A percentile compares a stretch with the other conserved stretches of the same genome.
These are phyloP conservation scores for Elephantulus edwardii DNA, from an alignment of 2,113 vertebrate species.

Conservation along the genomic window DNA sequence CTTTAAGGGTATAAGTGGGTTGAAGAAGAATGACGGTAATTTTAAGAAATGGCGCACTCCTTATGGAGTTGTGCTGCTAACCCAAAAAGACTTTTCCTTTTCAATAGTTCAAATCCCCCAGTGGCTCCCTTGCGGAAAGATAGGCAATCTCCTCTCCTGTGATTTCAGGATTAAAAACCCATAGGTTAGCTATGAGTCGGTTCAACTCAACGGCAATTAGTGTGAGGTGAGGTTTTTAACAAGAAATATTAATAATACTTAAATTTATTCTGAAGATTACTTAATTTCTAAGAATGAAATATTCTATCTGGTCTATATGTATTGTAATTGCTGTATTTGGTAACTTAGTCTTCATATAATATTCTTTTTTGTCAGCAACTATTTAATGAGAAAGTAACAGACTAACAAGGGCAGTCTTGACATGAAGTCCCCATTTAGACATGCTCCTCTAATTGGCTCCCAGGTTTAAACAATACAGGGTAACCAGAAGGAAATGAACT, in stretches of 20 bases:
- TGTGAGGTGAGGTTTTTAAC: too few species aligned
- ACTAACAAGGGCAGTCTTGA: background rate
- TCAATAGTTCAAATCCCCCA: too few species aligned
- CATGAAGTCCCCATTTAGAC: background rate
- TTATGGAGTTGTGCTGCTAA: too few species aligned
- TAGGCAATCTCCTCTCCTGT: too few species aligned
- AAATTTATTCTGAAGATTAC: background rate
- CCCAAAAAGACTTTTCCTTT: too few species aligned
- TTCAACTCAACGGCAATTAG: too few species aligned
- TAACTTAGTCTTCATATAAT: background rate
- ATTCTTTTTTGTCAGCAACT: background rate
- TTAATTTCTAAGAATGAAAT: slow-evolving; percentile 1
- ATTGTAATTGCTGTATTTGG: background rate
- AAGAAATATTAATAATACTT: background rate
- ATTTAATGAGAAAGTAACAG: background rate
- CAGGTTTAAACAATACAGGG: background rate
- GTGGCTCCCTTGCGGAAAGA: too few species aligned
- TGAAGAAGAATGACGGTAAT: background rate
- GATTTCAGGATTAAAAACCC: too few species aligned
- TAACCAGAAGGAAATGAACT: background rate
- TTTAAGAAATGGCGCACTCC: background rate
- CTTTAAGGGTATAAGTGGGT: background rate
- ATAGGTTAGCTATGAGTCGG: too few species aligned
- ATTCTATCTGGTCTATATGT: background rate
- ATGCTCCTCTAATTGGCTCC: rapidly evolving